Percentiles rank a stretch among this genome's conserved stretches.
These are phyloP conservation scores for Myiothlypis coronata DNA, from an alignment of 2,797 vertebrate species.

Conservation along the genomic window DNA sequence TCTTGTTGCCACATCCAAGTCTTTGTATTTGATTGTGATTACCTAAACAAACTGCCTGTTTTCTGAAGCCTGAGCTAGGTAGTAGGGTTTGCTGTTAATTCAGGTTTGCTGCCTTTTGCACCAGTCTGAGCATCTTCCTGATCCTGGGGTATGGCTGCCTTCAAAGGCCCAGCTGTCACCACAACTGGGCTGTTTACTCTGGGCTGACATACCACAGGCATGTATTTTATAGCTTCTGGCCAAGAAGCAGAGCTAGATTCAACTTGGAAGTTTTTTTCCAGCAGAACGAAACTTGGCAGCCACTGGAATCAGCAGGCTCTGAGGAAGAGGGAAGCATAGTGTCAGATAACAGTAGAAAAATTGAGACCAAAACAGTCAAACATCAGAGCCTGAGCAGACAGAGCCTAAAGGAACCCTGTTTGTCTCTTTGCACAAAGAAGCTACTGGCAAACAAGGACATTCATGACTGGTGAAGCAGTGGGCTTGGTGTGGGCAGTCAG, in stretches of 20 bases:
- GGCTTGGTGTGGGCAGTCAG: background rate
- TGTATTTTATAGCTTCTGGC: background rate
- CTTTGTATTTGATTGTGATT: background rate
- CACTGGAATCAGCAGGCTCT: background rate
- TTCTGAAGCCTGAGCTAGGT: background rate
- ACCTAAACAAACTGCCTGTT: background rate
- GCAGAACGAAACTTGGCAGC: background rate
- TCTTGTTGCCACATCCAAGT: background rate
- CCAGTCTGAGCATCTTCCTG: background rate
- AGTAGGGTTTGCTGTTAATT: background rate
- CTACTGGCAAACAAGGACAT: background rate
- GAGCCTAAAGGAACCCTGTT: background rate
- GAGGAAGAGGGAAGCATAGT: background rate
- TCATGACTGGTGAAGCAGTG: background rate
- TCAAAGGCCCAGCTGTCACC: background rate
- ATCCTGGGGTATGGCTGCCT: background rate
- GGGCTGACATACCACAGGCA: background rate
- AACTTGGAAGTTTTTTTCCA: background rate
- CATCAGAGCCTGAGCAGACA: accelerated
- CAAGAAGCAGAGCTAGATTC: background rate
- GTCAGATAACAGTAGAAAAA: background rate
- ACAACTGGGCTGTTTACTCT: background rate
- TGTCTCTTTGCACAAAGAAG: background rate
- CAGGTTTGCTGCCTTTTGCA: background rate
- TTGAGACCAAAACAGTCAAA: background rate